Evolutionary conservation across 2,797 vertebrate species (phyloP), one percentile per base, ranked within the genome.

Genomic region (Uromys caudimaculatus): DNA sequence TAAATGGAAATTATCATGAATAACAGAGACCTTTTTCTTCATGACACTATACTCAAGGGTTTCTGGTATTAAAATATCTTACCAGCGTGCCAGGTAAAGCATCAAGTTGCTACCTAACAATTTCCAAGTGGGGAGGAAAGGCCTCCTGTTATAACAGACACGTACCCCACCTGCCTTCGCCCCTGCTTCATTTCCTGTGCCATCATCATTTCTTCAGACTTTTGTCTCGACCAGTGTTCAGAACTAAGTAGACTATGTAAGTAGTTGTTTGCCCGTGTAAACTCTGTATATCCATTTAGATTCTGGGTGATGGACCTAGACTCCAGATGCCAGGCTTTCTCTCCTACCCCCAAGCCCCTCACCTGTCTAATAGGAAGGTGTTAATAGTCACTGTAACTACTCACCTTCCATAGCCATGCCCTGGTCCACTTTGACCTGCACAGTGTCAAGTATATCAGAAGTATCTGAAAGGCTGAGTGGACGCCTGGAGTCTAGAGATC

Each of bases 1-100:
- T 69, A 94, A 93, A 56, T 76, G 62, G 44, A 85, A 91, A 97
- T 88, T 79, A 60, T 7, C 0, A 44, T 69, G 62, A 96, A 64
- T 75, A 83, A 84, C 75, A 76, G 16, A 86, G 83, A 4, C 52
- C 13, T 69, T 83, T 79, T 81, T 91, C 32, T 69, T 89, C 13
- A 29, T 60, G 32, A 58, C 92, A 95, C 54, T 93, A 76, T 79
- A 52, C 62, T 86, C 44, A 75, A 92, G 60, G 27, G 1, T 41
- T 89, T 87, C 79, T 78, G 60, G 69, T 29, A 83, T 93, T 87
- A 95, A 94, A 97, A 81, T 73, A 93, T 89, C 84, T 93, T 90
- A 58, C 50, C 73, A 86, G 83, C 83, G 12, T 84, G 27, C 58
- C 79, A 95, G 86, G 77, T 77, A 54, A 92, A 56, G 12, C 35